Evolutionary conservation across 2,888 invertebrate genomes (phyloP), one percentile per base, ranked within the genome.

Genomic region (Ashinkailepas kermadecensis): DNA sequence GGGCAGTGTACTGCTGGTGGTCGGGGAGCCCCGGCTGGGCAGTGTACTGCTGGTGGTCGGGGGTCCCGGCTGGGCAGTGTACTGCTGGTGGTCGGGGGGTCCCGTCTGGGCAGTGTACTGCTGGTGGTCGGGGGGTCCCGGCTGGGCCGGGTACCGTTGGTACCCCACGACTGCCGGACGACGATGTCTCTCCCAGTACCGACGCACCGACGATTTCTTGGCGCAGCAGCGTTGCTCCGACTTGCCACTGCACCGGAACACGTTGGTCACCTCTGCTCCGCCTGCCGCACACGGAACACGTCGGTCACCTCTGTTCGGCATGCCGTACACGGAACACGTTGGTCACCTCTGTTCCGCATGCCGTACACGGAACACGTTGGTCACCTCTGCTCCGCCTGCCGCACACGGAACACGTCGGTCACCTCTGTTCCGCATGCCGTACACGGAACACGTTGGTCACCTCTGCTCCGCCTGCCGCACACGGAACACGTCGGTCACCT

Each of bases 211-310:
- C 59, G 94, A 93, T 88, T 95, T 95, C 58, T 94, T 93, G 0
- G 96, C 95, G 87, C 96, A 96, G 87, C 96, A 96, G 85, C 93
- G 93, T 13, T 95, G 93, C 13, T 95, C 94, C 64, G 92, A 90
- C 86, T 94, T 95, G 0, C 92, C 90, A 86, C 93, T 92, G 88
- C 96, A 96, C 85, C 94, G 93, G 89, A 96, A 96, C 80, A 95
- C 88, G 86, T 94, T 94, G 0, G 95, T 95, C 92, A 95, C 92
- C 87, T 95, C 95, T 0, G 96, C 95, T 86, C 95, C 95, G 86
- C 94, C 95, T 95, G 83, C 25, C 62, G 11, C 59, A 59, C 6
- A 23, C 39, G 39, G 39, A 39, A 39, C 39, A 39, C 39, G 39
- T 39, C 4, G 39, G 39, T 39, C 39, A 39, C 39, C 39, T 39